Evolutionary conservation across 2,113 vertebrate species (phyloP).

Genomic region (Rhabdornis inornatus): DNA sequence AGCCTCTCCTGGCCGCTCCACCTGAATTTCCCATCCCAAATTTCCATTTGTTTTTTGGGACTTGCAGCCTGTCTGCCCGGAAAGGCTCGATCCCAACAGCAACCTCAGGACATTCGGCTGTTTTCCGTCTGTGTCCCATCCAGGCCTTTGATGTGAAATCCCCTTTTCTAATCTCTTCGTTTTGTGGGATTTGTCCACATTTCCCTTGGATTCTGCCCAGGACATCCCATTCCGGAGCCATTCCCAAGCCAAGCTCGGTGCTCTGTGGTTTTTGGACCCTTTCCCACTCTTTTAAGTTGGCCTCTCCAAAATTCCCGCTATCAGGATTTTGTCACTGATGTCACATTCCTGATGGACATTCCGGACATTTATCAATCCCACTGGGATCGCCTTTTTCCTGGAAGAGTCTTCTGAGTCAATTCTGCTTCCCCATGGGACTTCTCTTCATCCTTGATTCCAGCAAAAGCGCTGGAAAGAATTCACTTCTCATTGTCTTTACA

Average conservation of each 20-base stretch:
- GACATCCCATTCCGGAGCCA: background rate
- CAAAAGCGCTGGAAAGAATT: background rate
- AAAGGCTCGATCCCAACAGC: background rate
- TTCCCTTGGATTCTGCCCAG: background rate
- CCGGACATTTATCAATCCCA: background rate
- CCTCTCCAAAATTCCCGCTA: background rate
- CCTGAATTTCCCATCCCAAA: background rate
- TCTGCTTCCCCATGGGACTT: background rate
- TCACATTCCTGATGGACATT: background rate
- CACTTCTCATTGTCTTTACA: background rate
- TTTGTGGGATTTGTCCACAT: background rate
- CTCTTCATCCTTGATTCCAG: background rate
- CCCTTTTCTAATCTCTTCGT: background rate
- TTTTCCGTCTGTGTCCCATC: background rate
- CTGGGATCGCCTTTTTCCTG: background rate
- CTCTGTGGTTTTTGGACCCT: background rate
- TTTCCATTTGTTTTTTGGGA: background rate
- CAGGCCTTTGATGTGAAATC: background rate
- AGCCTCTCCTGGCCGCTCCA: accelerated
- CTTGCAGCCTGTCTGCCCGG: background rate
- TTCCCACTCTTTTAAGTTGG: background rate
- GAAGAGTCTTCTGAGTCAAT: background rate
- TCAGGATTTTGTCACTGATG: background rate
- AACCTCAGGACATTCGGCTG: background rate
- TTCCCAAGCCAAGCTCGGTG: background rate